Percentiles rank a stretch among this genome's conserved stretches.
Conservation (phyloP, 2,113 vertebrate species). For the Passer montanus region DNA sequence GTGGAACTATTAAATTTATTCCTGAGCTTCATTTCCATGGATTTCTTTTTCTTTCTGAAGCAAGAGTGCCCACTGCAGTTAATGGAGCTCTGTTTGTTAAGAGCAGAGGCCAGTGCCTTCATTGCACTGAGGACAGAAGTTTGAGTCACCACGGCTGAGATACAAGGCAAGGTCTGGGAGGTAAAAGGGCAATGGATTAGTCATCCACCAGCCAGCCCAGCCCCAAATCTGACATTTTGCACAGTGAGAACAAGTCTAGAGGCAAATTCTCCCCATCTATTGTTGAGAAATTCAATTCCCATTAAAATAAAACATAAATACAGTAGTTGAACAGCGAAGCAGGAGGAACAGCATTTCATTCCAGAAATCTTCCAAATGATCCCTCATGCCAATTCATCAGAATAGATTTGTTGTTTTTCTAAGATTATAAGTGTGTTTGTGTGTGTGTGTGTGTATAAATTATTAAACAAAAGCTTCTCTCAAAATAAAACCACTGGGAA, state of each 20-base stretch:
- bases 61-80: background rate
- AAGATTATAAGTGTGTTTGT: constrained; percentile 36
- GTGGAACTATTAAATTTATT: background rate
- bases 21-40: background rate
- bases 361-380: background rate
- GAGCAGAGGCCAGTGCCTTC: constrained; percentile 35
- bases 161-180: constrained; percentile 62
- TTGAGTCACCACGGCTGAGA: constrained; percentile 77
- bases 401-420: constrained; percentile 50
- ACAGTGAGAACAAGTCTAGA: constrained; percentile 53
- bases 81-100: background rate
- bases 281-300: background rate
- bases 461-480: constrained; percentile 76
- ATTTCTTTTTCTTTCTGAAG: background rate
- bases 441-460: constrained; percentile 69
- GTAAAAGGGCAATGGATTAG: constrained; percentile 67
- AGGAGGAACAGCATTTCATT: background rate
- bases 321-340: constrained; percentile 11
- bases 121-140: background rate
- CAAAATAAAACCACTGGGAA: constrained; percentile 84
- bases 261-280: background rate
- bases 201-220: constrained; percentile 64
- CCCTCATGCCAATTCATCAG: constrained; percentile 6
- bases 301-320: constrained; percentile 8
- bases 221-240: constrained; percentile 70